Evolutionary conservation across 2,888 invertebrate species (phyloP).

Genomic region (Cyclophora albipunctata): DNA sequence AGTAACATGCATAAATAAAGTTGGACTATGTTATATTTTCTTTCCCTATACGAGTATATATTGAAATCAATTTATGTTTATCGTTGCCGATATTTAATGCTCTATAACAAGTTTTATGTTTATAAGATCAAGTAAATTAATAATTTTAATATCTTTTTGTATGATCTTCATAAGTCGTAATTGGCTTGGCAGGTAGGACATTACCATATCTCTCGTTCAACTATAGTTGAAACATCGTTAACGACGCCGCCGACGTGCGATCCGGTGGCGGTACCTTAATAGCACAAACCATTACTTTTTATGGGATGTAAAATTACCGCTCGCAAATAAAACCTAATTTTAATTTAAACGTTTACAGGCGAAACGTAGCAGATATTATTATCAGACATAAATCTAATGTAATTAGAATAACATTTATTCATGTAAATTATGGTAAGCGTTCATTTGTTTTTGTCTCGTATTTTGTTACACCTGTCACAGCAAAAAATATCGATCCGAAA

Average conservation of each 20-base stretch:
- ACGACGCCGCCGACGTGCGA: constrained; percentile 21
- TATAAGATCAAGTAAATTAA: too few species aligned
- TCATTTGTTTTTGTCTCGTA: constrained; percentile 20
- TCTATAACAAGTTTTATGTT: too few species aligned
- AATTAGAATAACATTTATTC: constrained; percentile 18
- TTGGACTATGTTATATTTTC: too few species aligned
- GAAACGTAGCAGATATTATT: constrained; percentile 16
- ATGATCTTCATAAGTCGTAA: too few species aligned
- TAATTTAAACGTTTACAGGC: constrained; percentile 17
- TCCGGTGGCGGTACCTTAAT: constrained; percentile 22
- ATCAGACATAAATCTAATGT: constrained; percentile 23
- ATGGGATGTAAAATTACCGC: constrained; percentile 33
- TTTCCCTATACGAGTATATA: too few species aligned
- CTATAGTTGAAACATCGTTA: constrained; percentile 6
- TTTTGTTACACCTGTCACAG: constrained; percentile 7
- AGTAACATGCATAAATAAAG: too few species aligned
- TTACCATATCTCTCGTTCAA: too few species aligned
- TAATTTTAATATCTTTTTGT: too few species aligned
- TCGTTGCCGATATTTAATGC: too few species aligned
- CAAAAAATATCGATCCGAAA: constrained; percentile 4
- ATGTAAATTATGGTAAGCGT: constrained; percentile 17
- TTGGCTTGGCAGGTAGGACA: too few species aligned
- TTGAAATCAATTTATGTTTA: too few species aligned
- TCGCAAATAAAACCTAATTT: constrained; percentile 30
- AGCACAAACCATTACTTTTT: constrained; percentile 34